Conservation (phyloP, 2,888 invertebrate species). For the Formica aserva region DNA sequence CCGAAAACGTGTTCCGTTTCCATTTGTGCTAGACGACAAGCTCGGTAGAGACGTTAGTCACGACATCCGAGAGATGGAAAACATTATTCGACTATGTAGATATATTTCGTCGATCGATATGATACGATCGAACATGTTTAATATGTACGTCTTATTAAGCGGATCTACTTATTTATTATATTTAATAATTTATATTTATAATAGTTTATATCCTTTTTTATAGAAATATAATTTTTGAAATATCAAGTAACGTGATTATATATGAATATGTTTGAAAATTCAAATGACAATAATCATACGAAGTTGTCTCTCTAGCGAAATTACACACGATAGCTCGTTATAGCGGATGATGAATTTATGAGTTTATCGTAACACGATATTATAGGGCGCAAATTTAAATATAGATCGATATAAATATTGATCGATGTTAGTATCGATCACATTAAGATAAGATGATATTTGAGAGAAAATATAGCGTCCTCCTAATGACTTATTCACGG, state of each 20-base stretch:
- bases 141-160: not conserved
- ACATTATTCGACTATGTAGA: not conserved
- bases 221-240: not conserved
- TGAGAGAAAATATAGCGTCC: constrained; percentile 3
- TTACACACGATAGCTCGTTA: not conserved
- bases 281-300: not conserved
- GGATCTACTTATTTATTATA: not conserved
- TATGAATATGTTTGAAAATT: not conserved
- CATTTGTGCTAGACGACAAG: constrained; percentile 37
- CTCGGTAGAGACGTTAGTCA: not conserved
- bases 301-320: not conserved
- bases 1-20: constrained; percentile 54
- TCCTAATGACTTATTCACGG: constrained; percentile 28
- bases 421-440: not conserved
- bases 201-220: not conserved
- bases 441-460: not conserved
- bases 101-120: not conserved
- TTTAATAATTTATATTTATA: not conserved
- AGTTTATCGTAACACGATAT: not conserved
- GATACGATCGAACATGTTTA: not conserved
- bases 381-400: constrained; percentile 15
- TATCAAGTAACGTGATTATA: not conserved
- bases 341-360: not conserved
- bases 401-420: constrained; percentile 1
- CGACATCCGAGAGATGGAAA: not conserved